Evolutionary conservation across 2,888 invertebrate genomes (phyloP), one percentile per base, ranked within the genome.

Genomic region (Patella depressa): DNA sequence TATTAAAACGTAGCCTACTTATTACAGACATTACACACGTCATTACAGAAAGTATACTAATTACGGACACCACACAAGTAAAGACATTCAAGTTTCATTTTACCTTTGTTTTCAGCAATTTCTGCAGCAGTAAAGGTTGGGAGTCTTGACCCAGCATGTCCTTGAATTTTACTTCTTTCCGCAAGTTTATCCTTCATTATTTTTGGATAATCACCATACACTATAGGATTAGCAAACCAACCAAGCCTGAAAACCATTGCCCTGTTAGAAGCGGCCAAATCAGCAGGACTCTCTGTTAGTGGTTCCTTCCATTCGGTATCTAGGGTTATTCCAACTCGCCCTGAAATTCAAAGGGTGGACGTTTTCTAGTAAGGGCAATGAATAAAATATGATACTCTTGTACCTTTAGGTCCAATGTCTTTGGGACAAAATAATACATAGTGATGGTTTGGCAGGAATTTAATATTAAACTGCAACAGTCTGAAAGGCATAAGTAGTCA

Each of bases 161-260:
- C 89, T 83, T 84, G 85, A 73, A 85, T 85, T 34, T 80, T 73
- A 19, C 73, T 74, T 72, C 86, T 88, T 76, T 91, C 89, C 14
- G 69, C 82, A 34, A 87, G 79, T 14, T 76, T 76, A 9, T 71
- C 72, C 54, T 82, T 85, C 83, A 88, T 85, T 9, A 86, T 75
- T 11, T 78, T 71, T 15, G 85, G 85, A 57, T 85, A 95, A 91
- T 95, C 94, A 12, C 89, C 89, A 73, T 84, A 79, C 9, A 84
- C 83, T 72, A 78, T 81, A 7, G 89, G 88, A 76, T 88, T 78
- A 9, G 88, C 86, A 73, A 85, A 89, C 86, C 87, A 86, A 14
- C 89, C 89, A 17, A 88, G 76, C 45, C 79, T 75, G 72, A 86
- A 86, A 34, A 84, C 74, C 45, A 81, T 72, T 0, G 79, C 78